Evolutionary conservation across 2,888 invertebrate genomes (phyloP).

Genomic region (Ametastegia equiseti): DNA sequence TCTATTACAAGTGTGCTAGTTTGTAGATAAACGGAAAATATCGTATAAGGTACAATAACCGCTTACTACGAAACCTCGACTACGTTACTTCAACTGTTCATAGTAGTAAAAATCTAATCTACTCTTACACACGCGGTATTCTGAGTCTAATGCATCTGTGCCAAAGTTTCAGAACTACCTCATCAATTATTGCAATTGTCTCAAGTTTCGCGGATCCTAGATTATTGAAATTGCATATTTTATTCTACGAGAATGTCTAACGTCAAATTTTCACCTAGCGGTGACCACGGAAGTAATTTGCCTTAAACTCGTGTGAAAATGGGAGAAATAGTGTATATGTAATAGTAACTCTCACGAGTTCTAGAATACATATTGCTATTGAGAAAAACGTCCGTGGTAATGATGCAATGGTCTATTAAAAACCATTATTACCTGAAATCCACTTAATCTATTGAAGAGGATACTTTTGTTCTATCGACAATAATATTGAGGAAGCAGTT

Average conservation of each 20-base stretch:
- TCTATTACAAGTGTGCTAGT: not conserved
- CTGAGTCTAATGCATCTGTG: too few species aligned
- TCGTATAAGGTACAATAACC: not conserved
- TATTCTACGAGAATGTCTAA: not conserved
- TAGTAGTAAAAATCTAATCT: too few species aligned
- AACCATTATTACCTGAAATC: not conserved
- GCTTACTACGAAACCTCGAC: too few species aligned
- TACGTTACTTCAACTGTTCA: too few species aligned
- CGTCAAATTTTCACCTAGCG: not conserved
- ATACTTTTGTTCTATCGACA: not conserved
- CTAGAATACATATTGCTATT: not conserved
- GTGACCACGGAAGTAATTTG: not conserved
- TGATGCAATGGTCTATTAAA: not conserved
- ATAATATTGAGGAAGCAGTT: not conserved
- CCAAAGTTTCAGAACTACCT: too few species aligned
- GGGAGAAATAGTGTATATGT: not conserved
- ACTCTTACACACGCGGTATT: too few species aligned
- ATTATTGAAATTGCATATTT: not conserved
- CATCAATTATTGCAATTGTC: too few species aligned
- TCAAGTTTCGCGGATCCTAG: not conserved
- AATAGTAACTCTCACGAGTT: not conserved
- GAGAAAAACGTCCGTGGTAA: not conserved
- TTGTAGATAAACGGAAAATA: not conserved
- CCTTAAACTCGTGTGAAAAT: not conserved
- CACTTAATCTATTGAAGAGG: not conserved